phyloP scores from a whole-genome alignment of 53 echinoderm and acorn worm species.

The Crossaster papposus region DNA sequence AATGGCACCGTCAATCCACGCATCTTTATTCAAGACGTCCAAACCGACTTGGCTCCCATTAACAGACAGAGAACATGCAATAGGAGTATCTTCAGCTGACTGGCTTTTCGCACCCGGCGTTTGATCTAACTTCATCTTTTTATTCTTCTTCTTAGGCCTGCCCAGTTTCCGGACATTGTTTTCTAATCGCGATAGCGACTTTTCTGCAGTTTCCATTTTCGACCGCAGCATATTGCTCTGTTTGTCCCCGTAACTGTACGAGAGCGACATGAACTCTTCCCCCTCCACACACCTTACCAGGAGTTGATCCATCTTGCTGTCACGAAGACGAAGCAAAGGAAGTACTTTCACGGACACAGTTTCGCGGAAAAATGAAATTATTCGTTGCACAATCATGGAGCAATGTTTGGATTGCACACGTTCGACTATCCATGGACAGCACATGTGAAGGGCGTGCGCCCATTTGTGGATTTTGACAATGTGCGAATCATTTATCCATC shows the following conservation, averaged over 20 bases:
- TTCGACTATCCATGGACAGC: no score
- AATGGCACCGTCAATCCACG: constrained; percentile 84
- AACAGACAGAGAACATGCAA: constrained; percentile 51
- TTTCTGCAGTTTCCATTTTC: constrained; percentile 79
- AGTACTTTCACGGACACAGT: constrained; percentile 5
- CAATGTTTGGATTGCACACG: background rate
- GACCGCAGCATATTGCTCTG: constrained; percentile 76
- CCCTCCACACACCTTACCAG: constrained; percentile 79
- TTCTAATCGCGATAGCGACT: constrained; percentile 74
- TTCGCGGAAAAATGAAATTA: constrained; percentile 17
- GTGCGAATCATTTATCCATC: background rate
- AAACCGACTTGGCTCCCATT: constrained; percentile 48
- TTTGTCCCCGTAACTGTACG: constrained; percentile 78
- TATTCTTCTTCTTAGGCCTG: constrained; percentile 70
- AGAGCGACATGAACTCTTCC: constrained; percentile 78
- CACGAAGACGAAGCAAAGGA: constrained; percentile 7
- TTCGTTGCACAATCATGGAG: constrained; percentile 31
- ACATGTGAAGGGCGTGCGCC: background rate
- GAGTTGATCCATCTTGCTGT: constrained; percentile 45
- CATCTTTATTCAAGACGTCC: constrained; percentile 63
- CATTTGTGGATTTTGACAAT: background rate
- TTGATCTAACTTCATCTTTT: constrained; percentile 73
- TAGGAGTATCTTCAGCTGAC: constrained; percentile 20
- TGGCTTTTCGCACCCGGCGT: constrained; percentile 8
- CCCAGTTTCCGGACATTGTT: constrained; percentile 75